Evolutionary conservation across 1,140 invertebrate genomes (phyloP).

Genomic region (Epicauta chinensis): DNA sequence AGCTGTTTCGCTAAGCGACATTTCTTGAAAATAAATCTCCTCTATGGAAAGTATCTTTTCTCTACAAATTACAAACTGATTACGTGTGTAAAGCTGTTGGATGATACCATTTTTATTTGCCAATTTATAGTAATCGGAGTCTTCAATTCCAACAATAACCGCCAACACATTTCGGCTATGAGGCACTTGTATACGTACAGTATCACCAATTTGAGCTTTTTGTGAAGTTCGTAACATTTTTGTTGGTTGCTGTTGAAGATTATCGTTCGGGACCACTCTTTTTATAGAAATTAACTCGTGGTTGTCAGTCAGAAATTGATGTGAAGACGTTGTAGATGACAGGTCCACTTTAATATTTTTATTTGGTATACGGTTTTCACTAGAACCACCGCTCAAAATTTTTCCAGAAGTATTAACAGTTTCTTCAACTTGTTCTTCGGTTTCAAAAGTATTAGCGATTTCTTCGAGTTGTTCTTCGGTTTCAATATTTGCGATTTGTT

Average conservation of each 20-base stretch:
- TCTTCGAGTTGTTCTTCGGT: neutral
- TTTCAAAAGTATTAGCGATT: neutral
- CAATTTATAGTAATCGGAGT: constrained; percentile 7
- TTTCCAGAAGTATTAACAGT: neutral
- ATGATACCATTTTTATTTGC: constrained; percentile 11
- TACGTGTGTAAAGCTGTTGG: constrained; percentile 7
- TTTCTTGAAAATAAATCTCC: too few relatives aligned
- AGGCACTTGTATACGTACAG: constrained; percentile 8
- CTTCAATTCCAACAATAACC: constrained; percentile 3
- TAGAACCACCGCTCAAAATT: neutral
- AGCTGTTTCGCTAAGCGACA: too few relatives aligned
- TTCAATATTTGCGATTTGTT: too few relatives aligned
- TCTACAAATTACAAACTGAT: too few relatives aligned
- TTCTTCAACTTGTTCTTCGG: too few relatives aligned
- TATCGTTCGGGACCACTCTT: neutral
- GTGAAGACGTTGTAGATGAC: neutral
- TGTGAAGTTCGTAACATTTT: constrained; percentile 5
- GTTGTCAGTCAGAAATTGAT: neutral
- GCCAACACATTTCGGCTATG: neutral
- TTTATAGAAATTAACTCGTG: neutral
- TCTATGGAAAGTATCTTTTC: too few relatives aligned
- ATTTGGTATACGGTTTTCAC: neutral
- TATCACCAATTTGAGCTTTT: constrained; percentile 5
- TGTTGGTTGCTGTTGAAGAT: constrained; percentile 7
- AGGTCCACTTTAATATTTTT: neutral